Conservation (phyloP, 2,888 invertebrate genomes). For the Meiosimyza decipiens region DNA sequence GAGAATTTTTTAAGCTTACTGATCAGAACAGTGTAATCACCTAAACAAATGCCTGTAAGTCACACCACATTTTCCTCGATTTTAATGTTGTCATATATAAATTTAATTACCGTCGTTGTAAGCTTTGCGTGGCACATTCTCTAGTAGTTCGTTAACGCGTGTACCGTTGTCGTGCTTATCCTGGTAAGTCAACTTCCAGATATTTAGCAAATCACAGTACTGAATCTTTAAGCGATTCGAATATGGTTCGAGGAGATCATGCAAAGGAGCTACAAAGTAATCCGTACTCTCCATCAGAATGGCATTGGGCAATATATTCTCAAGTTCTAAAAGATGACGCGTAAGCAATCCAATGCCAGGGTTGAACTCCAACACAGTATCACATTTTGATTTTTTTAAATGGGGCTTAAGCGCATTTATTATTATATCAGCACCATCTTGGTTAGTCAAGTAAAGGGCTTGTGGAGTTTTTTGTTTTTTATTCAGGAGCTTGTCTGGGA, state of each 20-base stretch:
- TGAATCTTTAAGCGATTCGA: slow-evolving; percentile 56
- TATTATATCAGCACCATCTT: slow-evolving; percentile 53
- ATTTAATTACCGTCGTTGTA: slow-evolving; percentile 67
- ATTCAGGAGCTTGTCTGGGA: slow-evolving; percentile 57
- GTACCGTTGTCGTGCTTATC: slow-evolving; percentile 72
- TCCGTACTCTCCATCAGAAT: slow-evolving; percentile 72
- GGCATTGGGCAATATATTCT: slow-evolving; percentile 66
- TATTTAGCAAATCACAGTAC: slow-evolving; percentile 71
- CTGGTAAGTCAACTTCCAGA: slow-evolving; percentile 71
- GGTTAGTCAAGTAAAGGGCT: slow-evolving; percentile 56
- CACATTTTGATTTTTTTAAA: slow-evolving; percentile 46
- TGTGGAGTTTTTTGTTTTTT: slow-evolving; percentile 57
- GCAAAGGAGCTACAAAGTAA: slow-evolving; percentile 68
- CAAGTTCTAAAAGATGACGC: slow-evolving; percentile 69
- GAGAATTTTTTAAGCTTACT: too few species aligned
- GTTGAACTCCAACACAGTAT: slow-evolving; percentile 72
- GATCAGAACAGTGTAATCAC: too few species aligned
- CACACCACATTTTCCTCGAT: too few species aligned
- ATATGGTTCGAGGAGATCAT: slow-evolving; percentile 54
- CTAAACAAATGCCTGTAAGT: too few species aligned
- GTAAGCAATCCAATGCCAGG: slow-evolving; percentile 77
- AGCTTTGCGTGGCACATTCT: slow-evolving; percentile 67
- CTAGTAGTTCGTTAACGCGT: slow-evolving; percentile 70
- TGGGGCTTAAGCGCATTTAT: slow-evolving; percentile 53
- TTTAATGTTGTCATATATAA: too few species aligned